These are phyloP conservation scores for Pangasius larnaudii DNA, from an alignment of 2,797 vertebrate species.

Conservation along the genomic window DNA sequence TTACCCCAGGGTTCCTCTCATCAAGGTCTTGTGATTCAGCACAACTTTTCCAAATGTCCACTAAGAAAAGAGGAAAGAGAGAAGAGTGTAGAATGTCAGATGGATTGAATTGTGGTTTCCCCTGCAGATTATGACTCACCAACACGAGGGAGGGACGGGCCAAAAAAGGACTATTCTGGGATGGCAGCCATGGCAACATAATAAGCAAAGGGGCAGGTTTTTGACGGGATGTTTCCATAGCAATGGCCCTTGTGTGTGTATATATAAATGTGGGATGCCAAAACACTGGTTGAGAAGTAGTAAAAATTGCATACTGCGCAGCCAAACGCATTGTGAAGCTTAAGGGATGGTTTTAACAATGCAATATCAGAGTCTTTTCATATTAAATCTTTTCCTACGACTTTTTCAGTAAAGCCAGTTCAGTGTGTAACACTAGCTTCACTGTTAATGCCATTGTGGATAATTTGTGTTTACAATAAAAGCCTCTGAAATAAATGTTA, in stretches of 20 bases:
- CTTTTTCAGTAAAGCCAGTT: not conserved
- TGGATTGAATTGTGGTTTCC: slow-evolving; percentile 81
- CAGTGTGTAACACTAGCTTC: not conserved
- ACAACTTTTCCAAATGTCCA: slow-evolving; percentile 61
- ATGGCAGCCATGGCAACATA: slow-evolving; percentile 83
- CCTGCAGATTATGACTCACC: slow-evolving; percentile 79
- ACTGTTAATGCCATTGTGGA: not conserved
- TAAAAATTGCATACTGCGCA: slow-evolving; percentile 47
- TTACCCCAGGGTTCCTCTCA: slow-evolving; percentile 71
- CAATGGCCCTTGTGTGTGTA: slow-evolving; percentile 73
- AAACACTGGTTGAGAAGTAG: slow-evolving; percentile 63
- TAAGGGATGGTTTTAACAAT: slow-evolving; percentile 1
- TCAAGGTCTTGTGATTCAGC: slow-evolving; percentile 66
- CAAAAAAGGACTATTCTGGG: slow-evolving; percentile 79
- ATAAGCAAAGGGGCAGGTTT: slow-evolving; percentile 80
- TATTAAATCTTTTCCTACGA: not conserved
- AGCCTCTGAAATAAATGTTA: not conserved
- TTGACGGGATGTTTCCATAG: slow-evolving; percentile 76
- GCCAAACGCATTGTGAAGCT: slow-evolving; percentile 5
- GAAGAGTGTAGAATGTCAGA: slow-evolving; percentile 73
- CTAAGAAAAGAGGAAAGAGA: slow-evolving; percentile 67
- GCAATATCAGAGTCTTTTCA: not conserved
- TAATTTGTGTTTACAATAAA: not conserved
- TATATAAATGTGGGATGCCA: slow-evolving; percentile 74
- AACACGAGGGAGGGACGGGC: slow-evolving; percentile 76